Evolutionary conservation across 2,113 vertebrate genomes (phyloP), one percentile per base, ranked within the genome.

Genomic region (Girardinichthys multiradiatus): DNA sequence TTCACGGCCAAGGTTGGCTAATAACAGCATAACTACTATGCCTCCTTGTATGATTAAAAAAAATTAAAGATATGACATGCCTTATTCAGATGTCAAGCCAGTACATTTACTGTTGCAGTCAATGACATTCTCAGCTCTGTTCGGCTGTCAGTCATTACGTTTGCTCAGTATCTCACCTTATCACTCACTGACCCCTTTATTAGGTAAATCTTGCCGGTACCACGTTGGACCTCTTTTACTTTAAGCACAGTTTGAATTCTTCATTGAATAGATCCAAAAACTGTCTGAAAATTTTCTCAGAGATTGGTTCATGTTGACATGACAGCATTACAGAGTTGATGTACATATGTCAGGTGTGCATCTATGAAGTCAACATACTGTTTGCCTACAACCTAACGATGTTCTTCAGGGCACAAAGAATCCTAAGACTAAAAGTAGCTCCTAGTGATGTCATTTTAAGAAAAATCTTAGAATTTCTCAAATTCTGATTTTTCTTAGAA

Each of bases 1-100:
- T 91, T 91, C 86, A 86, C 61, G 90, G 85, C 83, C 87, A 88
- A 80, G 91, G 86, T 85, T 72, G 67, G 70, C 83, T 82, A 54
- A n/a, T 24, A n/a, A 54, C 48, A 54, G 24, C 24, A 54, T 54
- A 54, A 54, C 2, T 4, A 54, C 17, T 45, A 17, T 45, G 17
- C 42, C 42, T 45, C 48, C 48, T 54, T 24, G 24, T 54, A 35
- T 35, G 35, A 35, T 35, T 7, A 35, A 35, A 35, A 5, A 35
- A 35, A 35, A 35, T 35, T 35, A 70, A 57, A 85, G 77, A 86
- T 80, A 84, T 57, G 72, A 67, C 82, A 48, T 54, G 74, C 68
- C 58, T 76, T 24, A 27, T 77, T 65, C 70, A n/a, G 71, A 73
- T 73, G 66, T 37, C 70, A 80, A 69, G 77, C 57, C 70, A 45